Evolutionary conservation across 2,888 invertebrate species (phyloP).

Genomic region (Pilophorus perplexus): DNA sequence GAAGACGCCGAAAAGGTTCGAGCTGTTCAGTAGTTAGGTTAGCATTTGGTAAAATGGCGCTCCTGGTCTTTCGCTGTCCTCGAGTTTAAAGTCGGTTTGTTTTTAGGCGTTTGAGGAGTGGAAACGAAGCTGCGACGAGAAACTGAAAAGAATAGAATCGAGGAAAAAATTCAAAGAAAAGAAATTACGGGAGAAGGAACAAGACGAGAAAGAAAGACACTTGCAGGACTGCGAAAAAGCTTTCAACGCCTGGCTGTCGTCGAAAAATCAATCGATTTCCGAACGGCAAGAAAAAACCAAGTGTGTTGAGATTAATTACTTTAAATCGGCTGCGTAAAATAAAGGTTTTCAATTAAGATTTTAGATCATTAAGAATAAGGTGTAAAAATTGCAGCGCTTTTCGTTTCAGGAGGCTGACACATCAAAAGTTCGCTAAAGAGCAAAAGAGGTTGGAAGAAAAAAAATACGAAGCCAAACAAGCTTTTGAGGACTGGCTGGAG

Average conservation of each 20-base stretch:
- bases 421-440: constrained; percentile 41
- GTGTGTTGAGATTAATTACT: constrained; percentile 12
- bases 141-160: constrained; percentile 38
- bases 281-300: constrained; percentile 30
- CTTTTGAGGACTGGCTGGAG: constrained; percentile 48
- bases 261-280: constrained; percentile 42
- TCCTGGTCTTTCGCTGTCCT: too few species aligned
- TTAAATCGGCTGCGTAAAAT: neutral
- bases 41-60: too few species aligned
- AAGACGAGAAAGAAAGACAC: constrained; percentile 40
- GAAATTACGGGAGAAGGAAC: constrained; percentile 40
- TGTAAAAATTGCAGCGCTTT: too few species aligned
- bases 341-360: neutral
- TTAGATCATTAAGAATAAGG: too few species aligned
- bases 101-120: constrained; percentile 47
- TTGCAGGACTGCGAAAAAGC: constrained; percentile 42
- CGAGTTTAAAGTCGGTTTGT: too few species aligned
- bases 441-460: constrained; percentile 42
- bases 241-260: constrained; percentile 45
- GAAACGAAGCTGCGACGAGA: constrained; percentile 46
- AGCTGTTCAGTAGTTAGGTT: neutral
- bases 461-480: constrained; percentile 47
- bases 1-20: constrained; percentile 46
- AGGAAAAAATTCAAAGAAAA: constrained; percentile 9
- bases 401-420: constrained; percentile 33